Evolutionary conservation across 2,797 vertebrate species (phyloP), one percentile per base, ranked within the genome.

Genomic region (Pangasius mekongensis): DNA sequence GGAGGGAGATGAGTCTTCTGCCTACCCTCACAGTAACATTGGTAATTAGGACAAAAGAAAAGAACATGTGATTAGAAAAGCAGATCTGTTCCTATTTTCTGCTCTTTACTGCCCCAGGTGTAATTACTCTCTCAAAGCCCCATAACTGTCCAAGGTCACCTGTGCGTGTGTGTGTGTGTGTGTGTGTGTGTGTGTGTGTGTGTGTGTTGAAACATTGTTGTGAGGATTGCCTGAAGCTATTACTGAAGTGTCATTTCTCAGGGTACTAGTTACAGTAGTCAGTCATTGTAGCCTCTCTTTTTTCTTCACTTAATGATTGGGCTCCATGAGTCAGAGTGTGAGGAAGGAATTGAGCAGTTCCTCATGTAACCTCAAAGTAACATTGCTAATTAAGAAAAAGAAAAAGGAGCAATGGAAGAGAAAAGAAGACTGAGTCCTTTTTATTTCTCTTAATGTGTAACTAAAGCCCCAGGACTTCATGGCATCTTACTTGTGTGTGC

Each of bases 71-170:
- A 83, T 71, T 83, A 69, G 87, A 86, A 81, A 81, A 85, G 49
- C 66, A 86, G 87, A 67, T 89, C 56, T 85, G 52, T 82, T 88
- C 9, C 69, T 85, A 87, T 89, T 87, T 84, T 90, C 76, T 85
- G 60, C 62, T 87, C 74, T 90, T 89, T 60, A 60, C 74, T 71
- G 43, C 62, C 74, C 81, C 58, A 52, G 66, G 54, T 81, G 78
- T 87, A 89, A 91, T 90, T 87, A 91, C 27, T 69, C 49, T 87
- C 86, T 87, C 88, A 84, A 66, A 89, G 80, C 30, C 84, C 76
- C 84, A 76, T 66, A 71, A 66, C 67, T 62, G 66, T 36, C 67
- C 67, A 84, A 58, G 86, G 74, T 86, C 80, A 86, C 80, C 84
- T 81, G 33, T 60, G 30, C 14, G 54, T 39, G 54, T 49, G 36